Conservation (phyloP, 2,113 vertebrate species). For the Stigmatopora argus region DNA sequence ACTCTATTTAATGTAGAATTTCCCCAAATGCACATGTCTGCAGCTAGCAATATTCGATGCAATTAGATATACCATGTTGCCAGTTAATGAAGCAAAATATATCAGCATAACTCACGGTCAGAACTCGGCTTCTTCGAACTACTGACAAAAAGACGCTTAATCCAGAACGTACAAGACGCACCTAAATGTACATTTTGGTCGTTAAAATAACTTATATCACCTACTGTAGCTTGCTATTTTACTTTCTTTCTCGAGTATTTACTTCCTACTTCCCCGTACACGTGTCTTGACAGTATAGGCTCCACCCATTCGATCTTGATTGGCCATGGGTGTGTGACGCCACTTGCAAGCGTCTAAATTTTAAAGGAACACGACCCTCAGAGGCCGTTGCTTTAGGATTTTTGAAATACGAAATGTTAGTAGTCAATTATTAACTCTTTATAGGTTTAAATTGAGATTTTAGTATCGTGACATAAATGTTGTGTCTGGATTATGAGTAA, state of each 20-base stretch:
- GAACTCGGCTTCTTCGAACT: background rate
- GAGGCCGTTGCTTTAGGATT: no score
- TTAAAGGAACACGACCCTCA: background rate
- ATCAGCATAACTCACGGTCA: background rate
- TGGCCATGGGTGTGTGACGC: conserved; percentile 20
- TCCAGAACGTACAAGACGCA: background rate
- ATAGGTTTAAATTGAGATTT: no score
- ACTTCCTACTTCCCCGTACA: conserved; percentile 74
- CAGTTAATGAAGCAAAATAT: background rate
- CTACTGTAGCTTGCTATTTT: conserved; percentile 41
- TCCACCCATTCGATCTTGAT: conserved; percentile 47
- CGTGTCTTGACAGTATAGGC: conserved; percentile 56
- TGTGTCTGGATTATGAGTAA: no score
- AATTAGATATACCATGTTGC: background rate
- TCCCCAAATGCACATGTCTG: background rate
- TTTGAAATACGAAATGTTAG: no score
- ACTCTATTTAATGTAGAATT: background rate
- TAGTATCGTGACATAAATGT: no score
- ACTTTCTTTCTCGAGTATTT: conserved; percentile 49
- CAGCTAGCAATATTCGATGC: background rate
- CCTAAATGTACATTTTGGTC: rapidly evolving
- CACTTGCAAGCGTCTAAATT: background rate
- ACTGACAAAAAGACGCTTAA: background rate
- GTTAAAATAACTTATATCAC: conserved; percentile 19
- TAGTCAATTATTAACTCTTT: no score